Evolutionary conservation across 2,888 invertebrate genomes (phyloP), one percentile per base, ranked within the genome.

Genomic region (Acanthosepion pharaonis): DNA sequence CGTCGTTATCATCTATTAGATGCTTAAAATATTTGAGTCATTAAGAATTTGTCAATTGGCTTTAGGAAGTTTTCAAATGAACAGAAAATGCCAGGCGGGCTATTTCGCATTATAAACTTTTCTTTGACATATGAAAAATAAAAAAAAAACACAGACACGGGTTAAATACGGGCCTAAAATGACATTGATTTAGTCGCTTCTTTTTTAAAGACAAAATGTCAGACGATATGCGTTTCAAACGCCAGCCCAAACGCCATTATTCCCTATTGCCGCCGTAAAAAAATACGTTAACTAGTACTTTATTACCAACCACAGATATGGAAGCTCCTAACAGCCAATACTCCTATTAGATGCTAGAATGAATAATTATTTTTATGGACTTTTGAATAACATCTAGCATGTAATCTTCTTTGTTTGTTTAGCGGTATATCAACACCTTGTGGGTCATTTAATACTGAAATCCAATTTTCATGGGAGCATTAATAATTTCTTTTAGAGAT

Each of bases 251-350:
- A 78, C n/a, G 18, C 3, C 28, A n/a, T 78, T 28, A n/a, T 78
- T 15, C 28, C 18, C 28, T n/a, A 0, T 5, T 5, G 78, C 3
- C 6, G n/a, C n/a, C n/a, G n/a, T 0, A n/a, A 28, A 9, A 9
- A 15, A n/a, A n/a, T 78, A 78, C 28, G 5, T n/a, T n/a, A 64
- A n/a, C 78, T 3, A 20, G 1, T 23, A 20, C 20, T 20, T 59
- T 23, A 59, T 59, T 59, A 23, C 3, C 59, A 23, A 18, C 2
- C 5, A 20, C 28, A 23, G 28, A n/a, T 78, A 78, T n/a, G 28
- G 78, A 78, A 78, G 78, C n/a, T 78, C 11, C n/a, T n/a, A 78
- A 78, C 78, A 15, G 78, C 8, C 28, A 78, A 6, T n/a, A 78
- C 11, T 78, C n/a, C n/a, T 9, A n/a, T 28, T 78, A 3, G 25